Evolutionary conservation across 1,140 invertebrate species (phyloP), one percentile per base, ranked within the genome.

Genomic region (Rhyzopertha dominica): DNA sequence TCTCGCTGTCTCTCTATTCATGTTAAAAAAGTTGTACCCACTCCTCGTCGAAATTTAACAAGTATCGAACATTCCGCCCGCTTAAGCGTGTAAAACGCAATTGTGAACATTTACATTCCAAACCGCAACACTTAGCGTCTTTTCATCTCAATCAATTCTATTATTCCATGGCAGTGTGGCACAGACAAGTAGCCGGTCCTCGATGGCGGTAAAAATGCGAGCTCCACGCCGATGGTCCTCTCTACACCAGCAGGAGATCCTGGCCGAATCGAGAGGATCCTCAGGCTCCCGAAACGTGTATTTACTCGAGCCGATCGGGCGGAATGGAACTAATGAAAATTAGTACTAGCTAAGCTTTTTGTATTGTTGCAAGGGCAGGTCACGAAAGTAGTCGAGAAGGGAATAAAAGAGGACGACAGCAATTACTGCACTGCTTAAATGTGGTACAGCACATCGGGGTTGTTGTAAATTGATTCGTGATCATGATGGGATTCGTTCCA

Each of bases 141-240:
- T 40, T 40, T 40, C 38, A 28, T 40, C 29, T 26, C 38, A 40
- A 40, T 40, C 38, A 40, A 40, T 40, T 40, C 38, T 28, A 40
- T 40, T 40, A 40, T 40, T 40, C 38, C 18, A 23, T 37, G n/a
- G n/a, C 35, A 37, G n/a, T 5, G 25, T 24, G 19, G 35, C 16
- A n/a, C 35, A 23, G 18, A 22, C 14, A 37, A 37, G 25, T 37
- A 17, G 22, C 25, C 12, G 4, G 3, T 22, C 12, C 25, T 10
- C 22, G 14, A 19, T 23, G n/a, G n/a, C n/a, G 25, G 22, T 37
- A 37, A 37, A 37, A 37, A 37, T 19, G 2, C 10, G 10, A 9
- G n/a, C 3, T 4, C 5, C 4, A 4, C 9, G 22, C 12, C n/a
- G 13, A 13, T 23, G 25, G 25, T 23, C 35, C 25, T 9, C 35